Base-by-base conservation (phyloP, 2,797 vertebrate genomes). In the Taenioides sp. region DNA sequence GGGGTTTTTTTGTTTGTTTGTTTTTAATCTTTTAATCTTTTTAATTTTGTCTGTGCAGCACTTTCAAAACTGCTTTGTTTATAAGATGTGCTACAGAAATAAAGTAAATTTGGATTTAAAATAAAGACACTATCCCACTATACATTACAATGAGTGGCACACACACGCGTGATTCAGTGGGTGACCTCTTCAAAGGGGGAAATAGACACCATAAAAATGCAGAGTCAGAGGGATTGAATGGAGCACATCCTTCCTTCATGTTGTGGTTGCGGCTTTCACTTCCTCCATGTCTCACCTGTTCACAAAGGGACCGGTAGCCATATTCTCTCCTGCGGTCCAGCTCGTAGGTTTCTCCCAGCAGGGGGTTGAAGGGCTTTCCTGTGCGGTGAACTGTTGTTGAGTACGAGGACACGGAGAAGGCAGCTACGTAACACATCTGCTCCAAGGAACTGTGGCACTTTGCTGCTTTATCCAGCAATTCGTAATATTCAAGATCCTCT, bases 301-400 rank as follows among this genome's bases (percentile, higher is more conserved):
- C 97, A 4, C 97, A 98, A 67, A 99, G 94, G 27, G 97, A 98
- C 59, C 97, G 94, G 85, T 97, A 98, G 17, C 97, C 97, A 0
- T 92, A 96, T 81, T 98, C 97, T 82, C 96, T 94, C 81, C 94
- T 79, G 0, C 97, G 95, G 88, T 99, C 97, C 83, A 99, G 93
- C 90, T 99, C 97, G 0, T 95, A 99, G 1, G 97, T 99, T 80
- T 98, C 97, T 3, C 97, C 97, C 72, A 99, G 94, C 74, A 99
- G 92, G 0, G 97, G 96, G 89, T 99, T 99, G 92, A 99, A 99
- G 82, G 97, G 97, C 82, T 99, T 99, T 89, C 97, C 97, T 6
- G 95, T 97, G 76, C 97, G 97, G 91, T 95, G 94, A 79, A 99
- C 96, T 0, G 97, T 98, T 79, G 97, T 98, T 25, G 97, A 99